Conservation (phyloP, 2,113 vertebrate species). For the Urocolius indicus region DNA sequence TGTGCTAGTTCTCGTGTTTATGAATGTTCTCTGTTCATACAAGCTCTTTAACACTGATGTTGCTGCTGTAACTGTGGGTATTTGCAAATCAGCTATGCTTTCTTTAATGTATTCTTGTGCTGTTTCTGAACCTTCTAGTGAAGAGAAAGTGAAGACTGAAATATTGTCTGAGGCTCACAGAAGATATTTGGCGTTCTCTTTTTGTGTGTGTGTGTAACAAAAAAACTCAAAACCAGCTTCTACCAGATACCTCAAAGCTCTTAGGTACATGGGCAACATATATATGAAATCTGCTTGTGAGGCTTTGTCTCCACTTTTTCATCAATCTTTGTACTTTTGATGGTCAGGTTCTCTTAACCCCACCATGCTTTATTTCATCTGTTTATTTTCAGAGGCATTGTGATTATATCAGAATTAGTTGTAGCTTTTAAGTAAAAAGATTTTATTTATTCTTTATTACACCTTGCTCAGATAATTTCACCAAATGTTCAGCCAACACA, state of each 20-base stretch:
- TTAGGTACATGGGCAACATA: background rate
- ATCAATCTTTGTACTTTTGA: background rate
- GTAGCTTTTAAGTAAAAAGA: slow-evolving; percentile 44
- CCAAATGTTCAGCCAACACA: slow-evolving; percentile 42
- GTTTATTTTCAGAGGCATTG: slow-evolving; percentile 23
- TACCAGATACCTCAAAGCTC: background rate
- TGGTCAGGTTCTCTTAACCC: background rate
- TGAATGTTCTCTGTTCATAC: background rate
- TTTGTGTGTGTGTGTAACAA: background rate
- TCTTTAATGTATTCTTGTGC: background rate
- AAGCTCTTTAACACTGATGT: background rate
- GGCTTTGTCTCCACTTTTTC: background rate
- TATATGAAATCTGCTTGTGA: background rate
- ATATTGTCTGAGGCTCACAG: background rate
- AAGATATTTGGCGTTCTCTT: background rate
- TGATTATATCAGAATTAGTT: slow-evolving; percentile 27
- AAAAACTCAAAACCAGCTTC: background rate
- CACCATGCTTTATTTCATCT: background rate
- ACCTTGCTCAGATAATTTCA: slow-evolving; percentile 52
- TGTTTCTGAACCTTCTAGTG: background rate
- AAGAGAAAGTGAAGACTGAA: background rate
- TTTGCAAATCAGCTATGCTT: background rate
- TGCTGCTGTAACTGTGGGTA: background rate
- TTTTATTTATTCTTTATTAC: slow-evolving; percentile 35
- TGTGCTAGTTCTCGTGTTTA: background rate